Conservation (phyloP, 2,113 vertebrate genomes). For the Phasianus colchicus region DNA sequence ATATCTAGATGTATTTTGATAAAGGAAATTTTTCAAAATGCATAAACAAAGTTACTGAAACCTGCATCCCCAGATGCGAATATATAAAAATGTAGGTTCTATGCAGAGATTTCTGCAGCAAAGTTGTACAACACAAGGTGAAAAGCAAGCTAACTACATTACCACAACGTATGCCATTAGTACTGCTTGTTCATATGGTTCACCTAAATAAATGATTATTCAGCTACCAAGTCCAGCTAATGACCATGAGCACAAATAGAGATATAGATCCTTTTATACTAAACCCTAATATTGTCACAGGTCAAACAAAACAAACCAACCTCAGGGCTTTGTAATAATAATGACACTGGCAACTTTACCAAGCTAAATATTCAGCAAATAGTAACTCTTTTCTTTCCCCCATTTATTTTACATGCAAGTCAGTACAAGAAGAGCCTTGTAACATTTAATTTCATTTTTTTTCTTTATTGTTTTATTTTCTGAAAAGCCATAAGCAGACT, state of each 20-base stretch:
- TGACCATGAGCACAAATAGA: not conserved
- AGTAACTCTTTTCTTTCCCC: not conserved
- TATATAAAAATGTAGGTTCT: not conserved
- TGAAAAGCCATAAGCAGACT: not conserved
- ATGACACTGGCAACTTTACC: not conserved
- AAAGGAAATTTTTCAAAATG: not conserved
- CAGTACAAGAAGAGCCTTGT: not conserved
- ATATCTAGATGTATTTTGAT: not conserved
- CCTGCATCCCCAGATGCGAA: not conserved
- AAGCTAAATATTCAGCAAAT: not conserved
- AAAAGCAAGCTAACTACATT: not conserved
- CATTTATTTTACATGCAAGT: not conserved
- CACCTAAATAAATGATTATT: not conserved
- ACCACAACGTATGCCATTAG: not conserved
- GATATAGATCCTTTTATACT: not conserved
- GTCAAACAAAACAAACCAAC: not conserved
- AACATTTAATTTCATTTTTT: not conserved
- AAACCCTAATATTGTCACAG: not conserved
- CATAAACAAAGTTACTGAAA: not conserved
- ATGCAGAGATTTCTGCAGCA: not conserved
- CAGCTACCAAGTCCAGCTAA: not conserved
- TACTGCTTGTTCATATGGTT: not conserved
- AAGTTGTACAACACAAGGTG: not conserved
- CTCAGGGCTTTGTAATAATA: not conserved
- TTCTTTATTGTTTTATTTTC: not conserved